Conservation (phyloP, 1,140 invertebrate genomes). For the Drosophila willistoni region DNA sequence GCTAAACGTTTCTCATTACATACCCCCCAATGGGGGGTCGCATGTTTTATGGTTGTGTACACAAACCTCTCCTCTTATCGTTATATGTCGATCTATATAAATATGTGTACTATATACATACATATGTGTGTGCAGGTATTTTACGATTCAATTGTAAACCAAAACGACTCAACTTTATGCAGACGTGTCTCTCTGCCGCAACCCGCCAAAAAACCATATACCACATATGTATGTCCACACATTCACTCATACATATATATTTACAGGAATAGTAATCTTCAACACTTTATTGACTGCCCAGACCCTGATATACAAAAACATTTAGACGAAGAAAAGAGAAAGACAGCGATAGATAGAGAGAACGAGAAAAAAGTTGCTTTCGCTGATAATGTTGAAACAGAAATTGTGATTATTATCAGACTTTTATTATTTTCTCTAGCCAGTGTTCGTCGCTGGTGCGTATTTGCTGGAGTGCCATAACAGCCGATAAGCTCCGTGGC, state of each 20-base stretch:
- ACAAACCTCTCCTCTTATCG: constrained; percentile 21
- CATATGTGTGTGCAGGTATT: constrained; percentile 16
- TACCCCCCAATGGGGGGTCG: constrained; percentile 16
- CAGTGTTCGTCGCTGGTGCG: constrained; percentile 22
- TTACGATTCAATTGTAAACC: constrained; percentile 42
- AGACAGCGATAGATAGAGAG: constrained; percentile 19
- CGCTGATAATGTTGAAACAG: constrained; percentile 49
- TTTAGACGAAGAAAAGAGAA: constrained; percentile 19
- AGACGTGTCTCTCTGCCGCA: constrained; percentile 30
- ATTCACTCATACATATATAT: not conserved
- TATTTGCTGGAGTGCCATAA: constrained; percentile 51
- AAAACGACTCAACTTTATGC: constrained; percentile 32
- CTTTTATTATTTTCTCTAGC: constrained; percentile 63
- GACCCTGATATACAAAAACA: constrained; percentile 15
- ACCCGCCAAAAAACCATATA: constrained; percentile 16
- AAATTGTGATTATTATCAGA: constrained; percentile 59
- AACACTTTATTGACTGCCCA: constrained; percentile 50
- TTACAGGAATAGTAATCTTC: constrained; percentile 60
- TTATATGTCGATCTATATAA: not conserved
- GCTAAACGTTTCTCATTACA: constrained; percentile 35
- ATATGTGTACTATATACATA: not conserved
- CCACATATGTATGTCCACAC: not conserved
- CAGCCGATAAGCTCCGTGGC: constrained; percentile 50
- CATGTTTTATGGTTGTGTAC: constrained; percentile 25
- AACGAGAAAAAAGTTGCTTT: constrained; percentile 26